phyloP scores from a whole-genome alignment of 2,797 vertebrate species.

The Sebastes umbrosus region DNA sequence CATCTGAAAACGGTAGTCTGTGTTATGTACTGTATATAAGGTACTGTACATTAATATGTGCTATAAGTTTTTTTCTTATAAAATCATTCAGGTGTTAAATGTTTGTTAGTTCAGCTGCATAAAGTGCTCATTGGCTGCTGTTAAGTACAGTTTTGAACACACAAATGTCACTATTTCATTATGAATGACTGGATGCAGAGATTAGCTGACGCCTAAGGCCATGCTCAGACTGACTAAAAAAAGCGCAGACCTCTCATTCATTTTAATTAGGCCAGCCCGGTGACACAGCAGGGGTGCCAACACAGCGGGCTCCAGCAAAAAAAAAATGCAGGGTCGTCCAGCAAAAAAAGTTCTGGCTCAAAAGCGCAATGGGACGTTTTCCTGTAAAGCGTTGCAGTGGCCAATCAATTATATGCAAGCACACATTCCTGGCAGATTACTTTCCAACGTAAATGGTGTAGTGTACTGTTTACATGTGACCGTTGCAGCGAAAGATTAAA shows the following conservation, averaged over 20 bases:
- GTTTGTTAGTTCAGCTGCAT: not conserved
- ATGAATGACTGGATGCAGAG: not conserved
- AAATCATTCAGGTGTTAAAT: not conserved
- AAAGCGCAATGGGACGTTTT: not conserved
- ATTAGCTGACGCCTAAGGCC: not conserved
- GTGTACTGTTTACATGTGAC: not conserved
- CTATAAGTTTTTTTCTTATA: not conserved
- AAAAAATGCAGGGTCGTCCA: not conserved
- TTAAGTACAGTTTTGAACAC: not conserved
- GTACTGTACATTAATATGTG: not conserved
- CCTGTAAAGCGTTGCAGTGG: not conserved
- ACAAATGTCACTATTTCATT: not conserved
- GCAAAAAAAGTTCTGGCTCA: not conserved
- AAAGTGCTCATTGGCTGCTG: not conserved
- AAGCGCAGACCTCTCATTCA: constrained; percentile 6
- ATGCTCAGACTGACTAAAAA: not conserved
- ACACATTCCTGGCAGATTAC: not conserved
- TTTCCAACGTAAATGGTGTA: not conserved
- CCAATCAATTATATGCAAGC: not conserved
- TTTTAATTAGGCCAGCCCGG: constrained; percentile 33
- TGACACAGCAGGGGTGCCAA: not conserved
- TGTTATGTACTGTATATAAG: not conserved
- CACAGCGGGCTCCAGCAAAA: not conserved
- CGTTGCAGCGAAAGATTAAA: not conserved
- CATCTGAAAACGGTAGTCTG: not conserved